phyloP scores from a whole-genome alignment of 2,113 vertebrate genomes.

The Hiodon alosoides region DNA sequence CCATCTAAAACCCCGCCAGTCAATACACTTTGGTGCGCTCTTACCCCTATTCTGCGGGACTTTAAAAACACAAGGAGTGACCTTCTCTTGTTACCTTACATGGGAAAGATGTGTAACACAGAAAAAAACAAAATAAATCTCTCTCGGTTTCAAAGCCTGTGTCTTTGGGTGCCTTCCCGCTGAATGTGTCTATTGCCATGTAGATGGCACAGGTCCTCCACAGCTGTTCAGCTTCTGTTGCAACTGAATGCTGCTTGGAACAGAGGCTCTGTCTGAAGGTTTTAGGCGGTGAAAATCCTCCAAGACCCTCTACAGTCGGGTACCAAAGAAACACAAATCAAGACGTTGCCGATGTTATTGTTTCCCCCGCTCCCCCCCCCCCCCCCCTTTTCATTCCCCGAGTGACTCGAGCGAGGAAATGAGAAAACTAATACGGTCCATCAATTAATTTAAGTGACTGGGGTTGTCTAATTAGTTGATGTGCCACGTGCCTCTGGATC shows the following conservation, averaged over 20 bases:
- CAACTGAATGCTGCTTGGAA: slow-evolving; percentile 7
- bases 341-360: slow-evolving; percentile 11
- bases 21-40: too few relatives aligned
- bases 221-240: neutral
- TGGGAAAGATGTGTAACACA: too few relatives aligned
- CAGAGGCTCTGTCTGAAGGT: neutral
- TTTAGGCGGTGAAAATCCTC: slow-evolving; percentile 35
- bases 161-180: too few relatives aligned
- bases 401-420: neutral
- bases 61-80: too few relatives aligned
- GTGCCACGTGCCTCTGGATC: neutral
- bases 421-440: slow-evolving; percentile 18
- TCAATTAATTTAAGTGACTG: slow-evolving; percentile 24
- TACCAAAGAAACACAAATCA: slow-evolving; percentile 16
- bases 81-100: too few relatives aligned
- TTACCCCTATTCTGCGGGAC: too few relatives aligned
- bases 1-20: too few relatives aligned
- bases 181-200: too few relatives aligned
- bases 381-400: neutral
- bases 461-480: slow-evolving; percentile 25
- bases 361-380: neutral
- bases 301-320: neutral
- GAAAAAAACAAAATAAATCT: too few relatives aligned
- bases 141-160: too few relatives aligned
- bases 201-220: too few relatives aligned